These are phyloP conservation scores for Drosophila neoperkinsi DNA, from an alignment of 2,888 invertebrate genomes.

Conservation along the genomic window DNA sequence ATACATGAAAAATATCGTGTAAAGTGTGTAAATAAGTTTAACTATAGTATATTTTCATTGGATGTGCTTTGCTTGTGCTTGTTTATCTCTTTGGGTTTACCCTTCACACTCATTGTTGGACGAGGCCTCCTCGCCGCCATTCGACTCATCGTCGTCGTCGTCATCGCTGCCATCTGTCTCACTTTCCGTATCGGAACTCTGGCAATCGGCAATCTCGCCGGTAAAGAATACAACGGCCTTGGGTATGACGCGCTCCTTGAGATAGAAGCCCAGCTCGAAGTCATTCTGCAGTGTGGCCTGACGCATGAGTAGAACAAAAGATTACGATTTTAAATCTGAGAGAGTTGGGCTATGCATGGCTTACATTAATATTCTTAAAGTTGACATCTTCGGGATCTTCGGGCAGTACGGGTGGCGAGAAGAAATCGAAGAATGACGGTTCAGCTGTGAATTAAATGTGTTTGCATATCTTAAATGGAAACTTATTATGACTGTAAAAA, in stretches of 20 bases:
- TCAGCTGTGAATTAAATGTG: constrained; percentile 25
- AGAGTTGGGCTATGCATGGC: accelerated
- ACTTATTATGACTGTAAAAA: neutral
- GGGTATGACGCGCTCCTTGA: constrained; percentile 97
- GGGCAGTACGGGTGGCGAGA: constrained; percentile 88
- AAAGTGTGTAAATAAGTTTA: constrained; percentile 11
- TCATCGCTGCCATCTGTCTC: constrained; percentile 69
- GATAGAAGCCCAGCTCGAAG: constrained; percentile 99
- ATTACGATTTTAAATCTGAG: neutral
- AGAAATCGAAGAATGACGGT: constrained; percentile 95
- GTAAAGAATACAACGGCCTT: constrained; percentile 98
- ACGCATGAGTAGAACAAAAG: neutral
- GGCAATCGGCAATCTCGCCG: constrained; percentile 89
- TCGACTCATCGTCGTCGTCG: constrained; percentile 60
- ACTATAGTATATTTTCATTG: neutral
- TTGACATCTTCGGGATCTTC: constrained; percentile 74
- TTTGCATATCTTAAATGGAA: neutral
- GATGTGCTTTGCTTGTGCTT: neutral
- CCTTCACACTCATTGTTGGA: constrained; percentile 41
- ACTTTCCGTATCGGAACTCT: constrained; percentile 73
- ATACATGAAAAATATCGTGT: neutral
- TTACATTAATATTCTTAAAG: constrained; percentile 79
- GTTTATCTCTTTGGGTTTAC: constrained; percentile 34
- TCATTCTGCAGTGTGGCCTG: constrained; percentile 88
- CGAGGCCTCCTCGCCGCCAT: constrained; percentile 52